Conservation (phyloP, 2,888 invertebrate species). For the Diachrysia chrysitis region DNA sequence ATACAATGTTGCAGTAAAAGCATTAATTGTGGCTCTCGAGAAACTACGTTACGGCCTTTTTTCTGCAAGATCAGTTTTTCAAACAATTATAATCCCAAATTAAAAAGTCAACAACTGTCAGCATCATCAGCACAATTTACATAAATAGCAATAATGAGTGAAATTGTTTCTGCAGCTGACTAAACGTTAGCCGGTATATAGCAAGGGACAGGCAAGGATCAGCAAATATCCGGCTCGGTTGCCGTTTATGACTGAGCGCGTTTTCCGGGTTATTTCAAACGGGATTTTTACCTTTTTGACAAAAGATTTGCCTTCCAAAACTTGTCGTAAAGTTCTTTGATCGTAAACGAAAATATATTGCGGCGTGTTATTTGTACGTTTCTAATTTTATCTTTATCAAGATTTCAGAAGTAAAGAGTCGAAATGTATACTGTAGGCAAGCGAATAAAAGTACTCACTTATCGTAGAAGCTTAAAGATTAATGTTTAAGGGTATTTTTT, state of each 20-base stretch:
- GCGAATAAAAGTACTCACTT: not conserved
- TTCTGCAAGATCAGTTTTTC: not conserved
- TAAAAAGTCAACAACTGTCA: not conserved
- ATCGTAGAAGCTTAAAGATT: not conserved
- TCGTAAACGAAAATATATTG: constrained; percentile 30
- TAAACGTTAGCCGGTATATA: constrained; percentile 35
- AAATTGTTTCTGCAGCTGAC: constrained; percentile 45
- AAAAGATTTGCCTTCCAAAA: constrained; percentile 55
- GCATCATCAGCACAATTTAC: not conserved
- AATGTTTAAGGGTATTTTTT: not conserved
- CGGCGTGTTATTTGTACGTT: constrained; percentile 29
- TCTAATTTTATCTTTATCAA: constrained; percentile 33
- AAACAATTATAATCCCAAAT: not conserved
- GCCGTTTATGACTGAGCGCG: constrained; percentile 56
- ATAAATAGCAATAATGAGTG: constrained; percentile 32
- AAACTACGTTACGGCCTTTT: too few relatives aligned
- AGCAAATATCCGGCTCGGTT: constrained; percentile 59
- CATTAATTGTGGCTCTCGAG: too few relatives aligned
- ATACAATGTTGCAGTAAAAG: too few relatives aligned
- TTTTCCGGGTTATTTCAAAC: constrained; percentile 60
- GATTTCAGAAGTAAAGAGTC: not conserved
- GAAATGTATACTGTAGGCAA: not conserved
- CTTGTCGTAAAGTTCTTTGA: constrained; percentile 40
- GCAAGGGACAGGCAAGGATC: constrained; percentile 48
- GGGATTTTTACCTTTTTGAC: constrained; percentile 55